phyloP scores from a whole-genome alignment of 1,140 invertebrate species.

The Neodiprion virginianus region DNA sequence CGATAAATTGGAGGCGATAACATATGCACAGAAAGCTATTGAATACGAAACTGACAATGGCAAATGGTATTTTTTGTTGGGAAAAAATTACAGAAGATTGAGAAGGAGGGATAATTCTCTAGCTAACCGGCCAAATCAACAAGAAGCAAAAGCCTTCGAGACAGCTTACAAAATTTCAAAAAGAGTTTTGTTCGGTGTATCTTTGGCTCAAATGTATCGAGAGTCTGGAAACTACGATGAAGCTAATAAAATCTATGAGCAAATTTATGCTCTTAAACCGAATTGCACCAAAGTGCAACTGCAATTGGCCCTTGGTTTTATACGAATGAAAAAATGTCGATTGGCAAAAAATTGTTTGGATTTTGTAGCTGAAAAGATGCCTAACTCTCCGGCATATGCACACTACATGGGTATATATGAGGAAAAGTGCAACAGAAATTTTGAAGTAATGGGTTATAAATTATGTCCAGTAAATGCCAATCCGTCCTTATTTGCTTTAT shows the following conservation, averaged over 20 bases:
- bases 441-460: not conserved
- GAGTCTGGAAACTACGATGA: not conserved
- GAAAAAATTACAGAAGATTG: conserved; percentile 1
- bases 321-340: not conserved
- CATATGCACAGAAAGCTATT: not conserved
- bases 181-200: not conserved
- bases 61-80: not conserved
- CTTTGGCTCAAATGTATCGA: not conserved
- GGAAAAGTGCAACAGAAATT: not conserved
- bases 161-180: not conserved
- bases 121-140: not conserved
- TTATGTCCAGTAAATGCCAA: too few species aligned
- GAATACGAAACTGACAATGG: not conserved
- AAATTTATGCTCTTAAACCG: not conserved
- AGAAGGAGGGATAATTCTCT: not conserved
- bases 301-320: not conserved
- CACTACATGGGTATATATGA: conserved; percentile 3
- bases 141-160: not conserved
- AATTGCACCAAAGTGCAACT: not conserved
- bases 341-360: not conserved
- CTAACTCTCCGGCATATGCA: not conserved
- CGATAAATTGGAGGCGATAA: not conserved
- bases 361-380: not conserved
- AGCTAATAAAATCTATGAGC: not conserved
- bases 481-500: too few species aligned